Evolutionary conservation across 2,888 invertebrate genomes (phyloP), one percentile per base, ranked within the genome.

Genomic region (Melanostoma mellinum): DNA sequence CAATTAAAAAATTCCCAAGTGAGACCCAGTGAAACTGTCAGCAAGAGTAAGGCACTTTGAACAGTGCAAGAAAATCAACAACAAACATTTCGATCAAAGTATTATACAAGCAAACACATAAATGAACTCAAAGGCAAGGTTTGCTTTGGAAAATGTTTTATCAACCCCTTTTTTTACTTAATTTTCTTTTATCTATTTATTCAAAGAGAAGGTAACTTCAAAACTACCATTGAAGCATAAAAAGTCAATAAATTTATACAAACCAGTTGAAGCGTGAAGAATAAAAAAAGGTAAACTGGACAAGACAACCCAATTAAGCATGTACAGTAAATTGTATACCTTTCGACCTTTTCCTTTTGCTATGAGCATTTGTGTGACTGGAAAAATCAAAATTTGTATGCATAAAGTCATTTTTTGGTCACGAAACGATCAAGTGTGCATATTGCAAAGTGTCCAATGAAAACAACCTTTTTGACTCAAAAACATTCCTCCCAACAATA

Each of bases 191-290:
- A 50, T 60, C 48, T 55, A 74, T 44, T 58, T 33, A n/a, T n/a
- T 48, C 32, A 50, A 3, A 38, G 6, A 48, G 60, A 33, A 67
- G 48, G 55, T 53, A 78, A 69, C 68, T 65, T 60, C 58, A 44
- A 53, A 80, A 65, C 75, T 10, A 63, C 77, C 68, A 56, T 48
- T 77, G 50, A 44, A 44, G 68, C 61, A 77, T 82, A 84, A 78
- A 74, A 84, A 71, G 79, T 84, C 79, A 84, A 84, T 84, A 79
- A 79, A 71, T 79, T 79, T 79, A 77, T 82, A 77, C 72, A 73
- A 77, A 77, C 77, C 77, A 73, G 68, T 73, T 30, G 61, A 72
- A 52, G 56, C 68, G 73, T 56, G 61, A 55, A 35, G 8, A 48
- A 56, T 9, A 6, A 38, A 50, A 46, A 35, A 3, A 46, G 6